Evolutionary conservation across 2,113 vertebrate genomes (phyloP).

Genomic region (Oxyruncus cristatus): DNA sequence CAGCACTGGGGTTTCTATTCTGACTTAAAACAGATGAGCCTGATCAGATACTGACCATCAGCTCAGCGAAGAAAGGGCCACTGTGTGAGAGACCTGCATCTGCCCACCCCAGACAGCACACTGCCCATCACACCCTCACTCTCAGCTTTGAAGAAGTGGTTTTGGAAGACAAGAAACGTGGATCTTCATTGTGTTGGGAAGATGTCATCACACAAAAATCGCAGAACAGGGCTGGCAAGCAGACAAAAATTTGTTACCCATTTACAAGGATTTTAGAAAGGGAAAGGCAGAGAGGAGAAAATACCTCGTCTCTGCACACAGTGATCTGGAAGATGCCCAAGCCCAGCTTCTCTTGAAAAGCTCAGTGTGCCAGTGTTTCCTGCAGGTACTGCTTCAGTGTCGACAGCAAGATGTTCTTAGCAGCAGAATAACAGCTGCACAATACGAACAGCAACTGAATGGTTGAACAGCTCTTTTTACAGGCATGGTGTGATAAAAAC

Average conservation of each 20-base stretch:
- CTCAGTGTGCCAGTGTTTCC: conserved; percentile 56
- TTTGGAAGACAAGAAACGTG: conserved; percentile 8
- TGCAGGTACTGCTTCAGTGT: conserved; percentile 72
- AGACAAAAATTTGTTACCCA: conserved; percentile 52
- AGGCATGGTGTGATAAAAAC: conserved; percentile 61
- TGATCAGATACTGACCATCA: conserved; percentile 59
- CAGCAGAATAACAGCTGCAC: conserved; percentile 65
- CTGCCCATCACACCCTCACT: conserved; percentile 38
- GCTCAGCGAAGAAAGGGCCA: conserved; percentile 71
- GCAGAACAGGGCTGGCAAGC: conserved; percentile 6
- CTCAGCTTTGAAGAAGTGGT: conserved; percentile 33
- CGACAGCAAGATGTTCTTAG: conserved; percentile 64
- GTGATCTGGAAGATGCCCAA: conserved; percentile 54
- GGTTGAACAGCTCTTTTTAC: conserved; percentile 60
- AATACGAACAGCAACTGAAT: conserved; percentile 67
- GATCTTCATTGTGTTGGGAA: background rate
- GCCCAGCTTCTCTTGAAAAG: conserved; percentile 41
- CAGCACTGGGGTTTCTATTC: background rate
- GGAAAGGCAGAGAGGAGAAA: conserved; percentile 28
- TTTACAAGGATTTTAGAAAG: conserved; percentile 24
- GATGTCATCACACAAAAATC: conserved; percentile 65
- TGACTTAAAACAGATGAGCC: conserved; percentile 61
- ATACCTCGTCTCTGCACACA: conserved; percentile 21
- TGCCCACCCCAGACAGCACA: background rate
- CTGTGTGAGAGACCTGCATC: conserved; percentile 58